Evolutionary conservation across 2,888 invertebrate species (phyloP).

Genomic region (Onthophagus sagittarius): DNA sequence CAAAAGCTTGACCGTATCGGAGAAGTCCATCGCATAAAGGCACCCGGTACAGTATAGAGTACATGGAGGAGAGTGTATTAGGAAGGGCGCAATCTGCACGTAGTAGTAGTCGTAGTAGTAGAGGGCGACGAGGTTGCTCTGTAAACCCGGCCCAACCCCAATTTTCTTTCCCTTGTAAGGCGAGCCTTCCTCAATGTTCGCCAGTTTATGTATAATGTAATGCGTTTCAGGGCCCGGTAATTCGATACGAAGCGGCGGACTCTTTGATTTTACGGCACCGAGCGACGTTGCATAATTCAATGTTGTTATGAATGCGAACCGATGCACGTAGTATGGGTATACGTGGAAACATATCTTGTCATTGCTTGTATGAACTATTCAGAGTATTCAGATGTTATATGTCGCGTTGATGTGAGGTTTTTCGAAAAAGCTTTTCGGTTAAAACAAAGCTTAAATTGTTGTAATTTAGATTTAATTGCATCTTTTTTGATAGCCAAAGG

Average conservation of each 20-base stretch:
- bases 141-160: conserved; percentile 6
- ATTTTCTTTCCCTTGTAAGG: conserved; percentile 18
- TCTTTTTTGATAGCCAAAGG: not conserved
- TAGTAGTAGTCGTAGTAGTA: conserved; percentile 9
- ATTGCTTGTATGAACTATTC: not conserved
- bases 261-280: not conserved
- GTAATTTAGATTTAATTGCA: not conserved
- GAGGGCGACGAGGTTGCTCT: not conserved
- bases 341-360: not conserved
- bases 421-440: no score
- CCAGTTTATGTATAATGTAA: conserved; percentile 34
- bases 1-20: conserved; percentile 31
- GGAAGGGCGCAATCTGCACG: conserved; percentile 24
- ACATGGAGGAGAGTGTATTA: not conserved
- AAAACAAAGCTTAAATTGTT: no score
- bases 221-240: conserved; percentile 25
- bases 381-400: not conserved
- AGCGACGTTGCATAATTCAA: not conserved
- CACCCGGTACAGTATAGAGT: not conserved
- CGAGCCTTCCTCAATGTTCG: conserved; percentile 22
- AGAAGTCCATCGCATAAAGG: not conserved
- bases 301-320: not conserved
- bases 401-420: no score
- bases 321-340: no score
- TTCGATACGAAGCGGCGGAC: not conserved